A percentile compares a stretch with the other conserved stretches of the same genome.
Conservation (phyloP, 2,888 invertebrate species). For the Laspeyria flexula region DNA sequence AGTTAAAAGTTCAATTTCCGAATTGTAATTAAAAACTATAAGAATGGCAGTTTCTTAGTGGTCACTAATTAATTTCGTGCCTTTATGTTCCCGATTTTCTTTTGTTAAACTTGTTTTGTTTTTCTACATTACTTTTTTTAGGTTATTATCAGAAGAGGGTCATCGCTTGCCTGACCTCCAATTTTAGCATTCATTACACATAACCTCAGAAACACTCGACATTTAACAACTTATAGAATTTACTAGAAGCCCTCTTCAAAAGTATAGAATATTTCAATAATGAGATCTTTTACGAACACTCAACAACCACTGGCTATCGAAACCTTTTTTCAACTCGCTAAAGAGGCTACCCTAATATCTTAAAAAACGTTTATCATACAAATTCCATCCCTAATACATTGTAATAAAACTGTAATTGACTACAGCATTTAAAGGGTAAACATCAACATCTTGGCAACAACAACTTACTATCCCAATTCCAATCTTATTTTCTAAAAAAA, state of each 20-base stretch:
- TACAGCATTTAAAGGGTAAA: not conserved
- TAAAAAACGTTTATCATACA: slow-evolving; percentile 6
- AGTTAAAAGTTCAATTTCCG: too few relatives aligned
- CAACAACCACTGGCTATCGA: slow-evolving; percentile 46
- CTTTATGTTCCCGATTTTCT: too few relatives aligned
- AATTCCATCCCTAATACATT: not conserved
- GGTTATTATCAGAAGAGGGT: not conserved
- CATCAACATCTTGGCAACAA: slow-evolving; percentile 1
- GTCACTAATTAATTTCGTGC: too few relatives aligned
- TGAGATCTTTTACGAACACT: slow-evolving; percentile 39
- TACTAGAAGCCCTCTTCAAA: slow-evolving; percentile 34
- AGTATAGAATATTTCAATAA: slow-evolving; percentile 50
- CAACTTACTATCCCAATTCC: slow-evolving; percentile 8
- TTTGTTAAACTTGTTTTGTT: too few relatives aligned
- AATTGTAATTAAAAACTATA: too few relatives aligned
- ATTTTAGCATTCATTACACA: slow-evolving; percentile 1
- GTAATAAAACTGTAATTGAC: not conserved
- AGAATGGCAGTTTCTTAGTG: too few relatives aligned
- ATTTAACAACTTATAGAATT: slow-evolving; percentile 19
- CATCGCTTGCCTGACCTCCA: slow-evolving; percentile 10
- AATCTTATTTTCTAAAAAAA: slow-evolving; percentile 1
- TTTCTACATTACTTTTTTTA: too few relatives aligned
- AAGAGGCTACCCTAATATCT: slow-evolving; percentile 14
- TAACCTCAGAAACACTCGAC: slow-evolving; percentile 12
- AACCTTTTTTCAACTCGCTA: slow-evolving; percentile 61